These are phyloP conservation scores for Sarcophaga peregrina DNA, from an alignment of 1,140 invertebrate genomes.

Conservation along the genomic window DNA sequence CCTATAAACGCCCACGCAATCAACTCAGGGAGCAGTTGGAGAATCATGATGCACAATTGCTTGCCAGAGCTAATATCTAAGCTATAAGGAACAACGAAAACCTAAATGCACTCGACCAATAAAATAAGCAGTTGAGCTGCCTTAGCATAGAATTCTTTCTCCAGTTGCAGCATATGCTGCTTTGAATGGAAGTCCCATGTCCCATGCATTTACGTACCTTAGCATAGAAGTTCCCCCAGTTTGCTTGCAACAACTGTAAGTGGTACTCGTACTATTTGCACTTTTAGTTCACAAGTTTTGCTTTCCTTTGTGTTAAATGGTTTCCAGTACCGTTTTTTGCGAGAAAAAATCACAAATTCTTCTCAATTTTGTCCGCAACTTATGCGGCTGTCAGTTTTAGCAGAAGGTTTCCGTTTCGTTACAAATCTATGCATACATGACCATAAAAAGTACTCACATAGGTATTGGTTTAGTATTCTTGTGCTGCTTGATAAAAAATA, in stretches of 20 bases:
- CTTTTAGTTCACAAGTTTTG: neutral
- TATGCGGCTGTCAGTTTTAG: slow-evolving; percentile 1
- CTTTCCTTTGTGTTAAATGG: neutral
- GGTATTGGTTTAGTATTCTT: neutral
- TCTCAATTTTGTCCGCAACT: slow-evolving; percentile 41
- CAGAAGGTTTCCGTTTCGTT: neutral
- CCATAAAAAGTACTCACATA: neutral
- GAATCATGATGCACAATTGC: neutral
- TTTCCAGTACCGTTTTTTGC: neutral
- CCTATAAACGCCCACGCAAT: slow-evolving; percentile 43
- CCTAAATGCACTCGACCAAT: neutral
- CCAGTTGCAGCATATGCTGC: neutral
- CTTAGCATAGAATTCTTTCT: neutral
- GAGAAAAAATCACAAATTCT: slow-evolving; percentile 8
- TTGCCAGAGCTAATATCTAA: neutral
- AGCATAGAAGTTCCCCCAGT: too few relatives aligned
- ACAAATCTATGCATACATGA: neutral
- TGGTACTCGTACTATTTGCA: neutral
- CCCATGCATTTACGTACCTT: too few relatives aligned
- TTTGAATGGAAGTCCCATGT: too few relatives aligned
- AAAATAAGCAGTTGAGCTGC: neutral
- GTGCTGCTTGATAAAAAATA: neutral
- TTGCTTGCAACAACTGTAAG: neutral
- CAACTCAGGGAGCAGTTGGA: neutral
- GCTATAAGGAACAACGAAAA: neutral